Percentiles rank a stretch among this genome's conserved stretches.
Evolutionary conservation across 2,113 vertebrate species (phyloP).

Genomic region (Antigone vipio): DNA sequence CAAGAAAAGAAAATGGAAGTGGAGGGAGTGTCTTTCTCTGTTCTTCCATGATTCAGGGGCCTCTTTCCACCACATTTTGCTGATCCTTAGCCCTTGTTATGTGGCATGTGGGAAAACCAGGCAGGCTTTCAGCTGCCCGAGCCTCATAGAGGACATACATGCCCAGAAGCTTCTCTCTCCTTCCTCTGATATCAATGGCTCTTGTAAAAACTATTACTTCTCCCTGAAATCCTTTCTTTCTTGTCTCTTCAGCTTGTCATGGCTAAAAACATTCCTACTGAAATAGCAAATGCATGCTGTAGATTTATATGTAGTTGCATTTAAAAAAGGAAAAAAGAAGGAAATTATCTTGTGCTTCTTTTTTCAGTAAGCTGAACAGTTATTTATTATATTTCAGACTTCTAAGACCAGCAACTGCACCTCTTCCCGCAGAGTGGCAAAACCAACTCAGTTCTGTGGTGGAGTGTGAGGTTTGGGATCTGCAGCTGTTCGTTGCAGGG

Average conservation of each 20-base stretch:
- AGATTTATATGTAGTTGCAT: background rate
- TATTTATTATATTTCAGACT: background rate
- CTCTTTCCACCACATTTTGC: background rate
- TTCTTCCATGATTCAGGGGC: background rate
- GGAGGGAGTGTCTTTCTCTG: background rate
- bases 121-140: background rate
- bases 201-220: background rate
- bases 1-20: background rate
- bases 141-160: fast-evolving
- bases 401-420: background rate
- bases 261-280: background rate
- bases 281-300: background rate
- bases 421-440: background rate
- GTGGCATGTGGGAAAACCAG: background rate
- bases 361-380: background rate
- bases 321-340: fast-evolving
- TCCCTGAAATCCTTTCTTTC: background rate
- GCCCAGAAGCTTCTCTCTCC: background rate
- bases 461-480: background rate
- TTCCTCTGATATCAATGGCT: fast-evolving
- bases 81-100: background rate
- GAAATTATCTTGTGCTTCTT: background rate
- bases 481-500: background rate
- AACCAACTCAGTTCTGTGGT: background rate
- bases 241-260: background rate